Conservation (phyloP, 2,113 vertebrate species). For the Thamnophis sirtalis region DNA sequence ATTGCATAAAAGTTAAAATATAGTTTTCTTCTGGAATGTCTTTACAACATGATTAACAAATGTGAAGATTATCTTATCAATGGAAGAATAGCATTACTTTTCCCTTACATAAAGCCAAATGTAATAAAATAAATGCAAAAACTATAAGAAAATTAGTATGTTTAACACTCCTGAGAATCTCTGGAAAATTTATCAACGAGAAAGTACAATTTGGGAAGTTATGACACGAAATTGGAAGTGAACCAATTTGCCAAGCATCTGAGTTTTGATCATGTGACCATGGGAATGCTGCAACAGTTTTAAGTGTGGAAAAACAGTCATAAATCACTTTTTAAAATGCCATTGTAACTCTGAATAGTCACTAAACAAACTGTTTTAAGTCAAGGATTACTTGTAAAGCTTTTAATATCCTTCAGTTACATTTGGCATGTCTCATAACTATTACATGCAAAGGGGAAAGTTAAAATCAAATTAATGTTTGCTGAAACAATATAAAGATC, state of each 20-base stretch:
- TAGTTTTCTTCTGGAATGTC: not conserved
- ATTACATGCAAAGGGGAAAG: conserved; percentile 58
- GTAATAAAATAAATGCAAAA: not conserved
- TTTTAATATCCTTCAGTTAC: conserved; percentile 38
- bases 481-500: conserved; percentile 65
- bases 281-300: not conserved
- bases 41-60: not conserved
- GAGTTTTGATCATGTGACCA: not conserved
- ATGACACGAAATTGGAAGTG: not conserved
- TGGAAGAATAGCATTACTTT: not conserved
- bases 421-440: conserved; percentile 56
- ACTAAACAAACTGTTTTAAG: not conserved
- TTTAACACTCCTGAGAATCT: not conserved
- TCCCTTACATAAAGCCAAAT: not conserved
- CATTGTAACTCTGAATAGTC: not conserved
- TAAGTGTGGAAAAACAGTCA: not conserved
- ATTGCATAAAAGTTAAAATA: not conserved
- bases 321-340: not conserved
- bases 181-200: not conserved
- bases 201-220: not conserved
- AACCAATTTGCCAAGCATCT: not conserved
- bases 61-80: not conserved
- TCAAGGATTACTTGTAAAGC: not conserved
- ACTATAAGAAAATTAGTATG: not conserved
- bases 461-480: conserved; percentile 66